Percentiles rank a stretch among this genome's conserved stretches.
Conservation (phyloP, 1,140 invertebrate genomes). For the Anoplophora glabripennis region DNA sequence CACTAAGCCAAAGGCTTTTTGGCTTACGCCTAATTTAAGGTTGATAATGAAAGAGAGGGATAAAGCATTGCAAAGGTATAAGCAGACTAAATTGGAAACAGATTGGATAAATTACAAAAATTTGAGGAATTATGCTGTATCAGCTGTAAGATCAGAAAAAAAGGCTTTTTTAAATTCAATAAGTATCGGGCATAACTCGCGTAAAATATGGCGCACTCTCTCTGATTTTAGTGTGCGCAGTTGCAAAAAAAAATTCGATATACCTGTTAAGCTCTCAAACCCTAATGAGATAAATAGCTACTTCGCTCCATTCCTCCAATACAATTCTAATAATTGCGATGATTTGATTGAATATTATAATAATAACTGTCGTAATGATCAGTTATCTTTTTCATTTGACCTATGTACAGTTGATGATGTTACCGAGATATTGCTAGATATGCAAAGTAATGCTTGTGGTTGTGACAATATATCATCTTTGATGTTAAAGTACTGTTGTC, state of each 20-base stretch:
- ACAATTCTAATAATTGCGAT: neutral
- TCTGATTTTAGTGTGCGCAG: neutral
- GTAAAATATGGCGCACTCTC: neutral
- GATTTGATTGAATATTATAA: too few species aligned
- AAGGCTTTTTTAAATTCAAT: slow-evolving; percentile 4
- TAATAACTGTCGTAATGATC: too few species aligned
- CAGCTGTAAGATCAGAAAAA: slow-evolving; percentile 8
- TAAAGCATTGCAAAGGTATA: slow-evolving; percentile 11
- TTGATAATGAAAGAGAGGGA: slow-evolving; percentile 11
- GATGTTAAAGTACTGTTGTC: slow-evolving; percentile 7
- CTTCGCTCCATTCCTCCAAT: neutral
- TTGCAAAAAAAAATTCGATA: neutral
- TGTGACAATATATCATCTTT: too few species aligned
- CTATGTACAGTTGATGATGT: too few species aligned
- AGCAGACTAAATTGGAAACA: neutral
- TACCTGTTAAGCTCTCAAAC: neutral
- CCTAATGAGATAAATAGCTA: slow-evolving; percentile 3
- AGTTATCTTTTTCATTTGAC: too few species aligned
- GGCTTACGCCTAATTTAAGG: slow-evolving; percentile 11
- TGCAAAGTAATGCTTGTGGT: too few species aligned
- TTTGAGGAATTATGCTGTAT: slow-evolving; percentile 4
- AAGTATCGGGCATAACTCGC: neutral
- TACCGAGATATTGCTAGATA: too few species aligned
- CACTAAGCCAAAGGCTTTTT: slow-evolving; percentile 5
- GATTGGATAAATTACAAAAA: slow-evolving; percentile 14